Evolutionary conservation across 2,888 invertebrate species (phyloP).

Genomic region (Hemicrepidius hirtus): DNA sequence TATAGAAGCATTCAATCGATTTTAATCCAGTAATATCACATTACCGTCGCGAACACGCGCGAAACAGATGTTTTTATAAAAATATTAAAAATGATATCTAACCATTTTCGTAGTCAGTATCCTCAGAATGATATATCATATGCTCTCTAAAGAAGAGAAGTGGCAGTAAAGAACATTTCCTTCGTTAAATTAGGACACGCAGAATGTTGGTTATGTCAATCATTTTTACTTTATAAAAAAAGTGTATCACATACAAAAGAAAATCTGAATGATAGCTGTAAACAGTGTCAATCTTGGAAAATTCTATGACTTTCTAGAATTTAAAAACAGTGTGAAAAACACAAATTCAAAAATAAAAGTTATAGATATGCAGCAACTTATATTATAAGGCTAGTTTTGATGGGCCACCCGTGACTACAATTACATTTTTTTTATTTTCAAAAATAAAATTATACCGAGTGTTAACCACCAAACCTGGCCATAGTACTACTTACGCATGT

Average conservation of each 20-base stretch:
- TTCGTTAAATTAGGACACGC: not conserved
- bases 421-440: too few relatives aligned
- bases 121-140: slow-evolving; percentile 41
- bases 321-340: slow-evolving; percentile 7
- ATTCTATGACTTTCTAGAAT: slow-evolving; percentile 39
- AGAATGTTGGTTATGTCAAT: not conserved
- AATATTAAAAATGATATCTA: too few relatives aligned
- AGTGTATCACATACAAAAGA: too few relatives aligned
- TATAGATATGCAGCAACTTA: too few relatives aligned
- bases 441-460: too few relatives aligned
- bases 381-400: too few relatives aligned
- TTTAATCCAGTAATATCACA: too few relatives aligned
- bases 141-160: slow-evolving; percentile 57
- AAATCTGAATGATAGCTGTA: not conserved
- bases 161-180: not conserved
- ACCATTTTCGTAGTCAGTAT: not conserved
- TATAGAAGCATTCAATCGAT: too few relatives aligned
- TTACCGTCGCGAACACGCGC: not conserved
- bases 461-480: too few relatives aligned
- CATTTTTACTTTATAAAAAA: not conserved
- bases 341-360: too few relatives aligned
- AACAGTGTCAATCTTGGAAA: not conserved
- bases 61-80: not conserved
- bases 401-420: too few relatives aligned
- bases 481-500: too few relatives aligned